phyloP scores from a whole-genome alignment of 2,888 invertebrate genomes.

The Netelia virgata region DNA sequence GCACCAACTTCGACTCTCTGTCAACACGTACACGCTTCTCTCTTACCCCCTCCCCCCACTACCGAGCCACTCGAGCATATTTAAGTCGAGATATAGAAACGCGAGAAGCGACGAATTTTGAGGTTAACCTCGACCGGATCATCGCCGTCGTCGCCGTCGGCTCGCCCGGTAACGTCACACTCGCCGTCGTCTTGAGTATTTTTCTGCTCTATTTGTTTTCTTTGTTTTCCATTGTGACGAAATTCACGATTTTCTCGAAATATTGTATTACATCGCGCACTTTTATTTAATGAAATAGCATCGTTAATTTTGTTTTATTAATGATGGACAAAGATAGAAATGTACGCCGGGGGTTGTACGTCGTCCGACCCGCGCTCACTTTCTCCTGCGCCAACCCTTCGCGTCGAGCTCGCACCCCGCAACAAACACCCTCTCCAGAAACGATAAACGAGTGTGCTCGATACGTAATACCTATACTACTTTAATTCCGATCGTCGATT shows the following conservation, averaged over 20 bases:
- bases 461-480: slow-evolving; percentile 79
- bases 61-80: too few species aligned
- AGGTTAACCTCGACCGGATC: slow-evolving; percentile 17
- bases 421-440: slow-evolving; percentile 72
- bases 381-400: slow-evolving; percentile 72
- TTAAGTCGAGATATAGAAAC: not conserved
- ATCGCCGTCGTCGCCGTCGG: slow-evolving; percentile 37
- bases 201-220: too few species aligned
- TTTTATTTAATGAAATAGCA: too few species aligned
- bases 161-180: slow-evolving; percentile 4
- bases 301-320: not conserved
- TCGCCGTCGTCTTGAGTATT: not conserved
- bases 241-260: too few species aligned
- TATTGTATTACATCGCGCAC: too few species aligned
- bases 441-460: slow-evolving; percentile 82
- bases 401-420: slow-evolving; percentile 23
- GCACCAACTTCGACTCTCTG: not conserved
- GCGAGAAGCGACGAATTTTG: not conserved
- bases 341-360: slow-evolving; percentile 81
- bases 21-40: not conserved
- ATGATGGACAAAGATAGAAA: not conserved
- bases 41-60: not conserved
- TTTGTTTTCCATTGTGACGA: too few species aligned
- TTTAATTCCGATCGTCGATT: slow-evolving; percentile 84
- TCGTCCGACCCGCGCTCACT: slow-evolving; percentile 40